Base-by-base conservation (phyloP, 1,140 invertebrate genomes). In the Eurosta solidaginis region DNA sequence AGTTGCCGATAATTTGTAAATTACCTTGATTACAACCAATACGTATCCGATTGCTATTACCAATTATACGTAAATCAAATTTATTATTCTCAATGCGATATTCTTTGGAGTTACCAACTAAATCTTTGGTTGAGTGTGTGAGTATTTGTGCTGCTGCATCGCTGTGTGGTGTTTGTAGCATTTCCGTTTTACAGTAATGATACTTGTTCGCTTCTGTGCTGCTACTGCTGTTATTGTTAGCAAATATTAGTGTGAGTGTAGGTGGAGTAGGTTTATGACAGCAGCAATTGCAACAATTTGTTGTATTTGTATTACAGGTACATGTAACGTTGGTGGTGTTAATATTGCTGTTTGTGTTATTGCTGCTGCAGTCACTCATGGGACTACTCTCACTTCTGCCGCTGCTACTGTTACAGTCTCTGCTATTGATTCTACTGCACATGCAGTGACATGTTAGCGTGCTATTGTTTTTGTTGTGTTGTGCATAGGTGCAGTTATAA, bases 71-170 rank as follows among this genome's bases (percentile, higher is more conserved):
- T 25, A 87, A 47, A 63, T 87, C 81, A 3, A 80, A 74, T 7
- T 79, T 27, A 74, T 87, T 87, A 47, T 81, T 81, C 74, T 87
- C 85, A 20, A 87, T 85, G 59, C 82, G 85, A 29, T 84, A 85
- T 68, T 87, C 85, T 74, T 87, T 87, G 79, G 81, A 83, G 29
- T 87, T 87, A 33, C 85, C 85, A 52, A 87, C 81, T 17, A 87
- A 78, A 78, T 87, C 85, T 77, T 80, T 78, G 7, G 44, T 59
- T 5, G 0, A 40, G 40, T 40, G 20, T 40, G 54, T 87, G 33
- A 49, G 36, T 36, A 25, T 47, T 10, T 42, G 42, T 75, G 40
- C 20, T 27, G 74, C 49, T 1, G 47, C 22, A 63, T 17, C 22
- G 77, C n/a, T 54, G 36, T 75, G 9, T 45, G 63, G 25, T 42